Evolutionary conservation across 2,888 invertebrate genomes (phyloP).

Genomic region (Bembecia ichneumoniformis): DNA sequence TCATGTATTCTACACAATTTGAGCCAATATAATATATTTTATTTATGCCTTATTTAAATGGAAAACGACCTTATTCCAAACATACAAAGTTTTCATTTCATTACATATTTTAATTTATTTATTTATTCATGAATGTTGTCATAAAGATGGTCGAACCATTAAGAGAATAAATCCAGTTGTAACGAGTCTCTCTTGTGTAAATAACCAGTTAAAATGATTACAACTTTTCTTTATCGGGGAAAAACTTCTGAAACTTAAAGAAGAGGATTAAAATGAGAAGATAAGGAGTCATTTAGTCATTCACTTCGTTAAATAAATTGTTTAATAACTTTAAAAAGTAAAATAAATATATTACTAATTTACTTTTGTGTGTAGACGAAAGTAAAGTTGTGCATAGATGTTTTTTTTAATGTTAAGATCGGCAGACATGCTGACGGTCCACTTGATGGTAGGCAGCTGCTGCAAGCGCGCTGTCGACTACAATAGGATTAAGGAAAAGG

Average conservation of each 20-base stretch:
- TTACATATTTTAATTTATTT: background rate
- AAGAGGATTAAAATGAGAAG: conserved; percentile 2
- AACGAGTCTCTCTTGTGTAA: conserved; percentile 25
- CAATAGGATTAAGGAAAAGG: no score
- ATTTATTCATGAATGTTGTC: background rate
- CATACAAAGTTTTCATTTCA: background rate
- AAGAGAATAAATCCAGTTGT: conserved; percentile 23
- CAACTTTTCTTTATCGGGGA: conserved; percentile 16
- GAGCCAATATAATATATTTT: no score
- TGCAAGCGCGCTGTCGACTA: no score
- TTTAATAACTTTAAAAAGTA: no score
- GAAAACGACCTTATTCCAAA: background rate
- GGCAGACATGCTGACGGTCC: no score
- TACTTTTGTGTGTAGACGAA: no score
- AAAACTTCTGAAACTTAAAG: background rate
- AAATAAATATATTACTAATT: no score
- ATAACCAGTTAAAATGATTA: conserved; percentile 27
- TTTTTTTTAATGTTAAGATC: no score
- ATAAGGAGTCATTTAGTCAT: conserved; percentile 24
- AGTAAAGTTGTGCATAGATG: no score
- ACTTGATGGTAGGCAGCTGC: no score
- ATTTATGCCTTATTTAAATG: background rate
- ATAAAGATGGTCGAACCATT: background rate
- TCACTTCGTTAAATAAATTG: no score
- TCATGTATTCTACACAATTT: no score